Base-by-base conservation (phyloP, 2,797 vertebrate species). In the Chaetophractus vellerosus region DNA sequence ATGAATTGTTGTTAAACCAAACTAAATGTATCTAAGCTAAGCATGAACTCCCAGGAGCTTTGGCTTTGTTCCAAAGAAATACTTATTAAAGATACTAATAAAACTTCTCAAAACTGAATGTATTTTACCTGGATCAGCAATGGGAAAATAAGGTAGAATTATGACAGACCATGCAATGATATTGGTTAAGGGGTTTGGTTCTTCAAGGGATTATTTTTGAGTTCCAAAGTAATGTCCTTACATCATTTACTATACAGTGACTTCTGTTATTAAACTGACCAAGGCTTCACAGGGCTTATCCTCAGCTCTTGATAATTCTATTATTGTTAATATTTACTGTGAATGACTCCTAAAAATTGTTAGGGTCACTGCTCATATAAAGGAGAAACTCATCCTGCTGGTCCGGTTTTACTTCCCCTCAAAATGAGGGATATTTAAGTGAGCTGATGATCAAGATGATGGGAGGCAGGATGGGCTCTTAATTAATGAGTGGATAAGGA, bases 21-120 rank as follows among this genome's bases (percentile, higher is more conserved):
- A 98, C 96, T 97, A 97, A 96, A 95, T 97, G 96, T 97, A 97
- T 97, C 97, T 97, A 97, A 97, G 97, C 97, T 97, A 94, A 97
- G 96, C 75, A 95, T 80, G 57, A 89, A 80, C 72, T 96, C 97
- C 96, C 96, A 95, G 50, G 83, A 96, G 96, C 50, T 78, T 0
- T 93, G 90, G 68, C 93, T 92, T 61, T 93, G 83, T 91, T 97
- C 93, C 92, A 97, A 93, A 92, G 95, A 97, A 95, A 91, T 88
- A 93, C 94, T 96, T 96, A 95, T 75, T 97, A 93, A 95, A 92
- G 81, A 91, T 26, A 88, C 66, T 36, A 41, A 85, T 57, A 75
- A 86, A 95, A 79, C 28, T 96, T 97, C 69, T 96, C 79, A 94
- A 95, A 90, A 71, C 31, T 79, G 57, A 92, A 74, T 68, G 28